Evolutionary conservation across 2,888 invertebrate species (phyloP), one percentile per base, ranked within the genome.

Genomic region (Trilocha varians): DNA sequence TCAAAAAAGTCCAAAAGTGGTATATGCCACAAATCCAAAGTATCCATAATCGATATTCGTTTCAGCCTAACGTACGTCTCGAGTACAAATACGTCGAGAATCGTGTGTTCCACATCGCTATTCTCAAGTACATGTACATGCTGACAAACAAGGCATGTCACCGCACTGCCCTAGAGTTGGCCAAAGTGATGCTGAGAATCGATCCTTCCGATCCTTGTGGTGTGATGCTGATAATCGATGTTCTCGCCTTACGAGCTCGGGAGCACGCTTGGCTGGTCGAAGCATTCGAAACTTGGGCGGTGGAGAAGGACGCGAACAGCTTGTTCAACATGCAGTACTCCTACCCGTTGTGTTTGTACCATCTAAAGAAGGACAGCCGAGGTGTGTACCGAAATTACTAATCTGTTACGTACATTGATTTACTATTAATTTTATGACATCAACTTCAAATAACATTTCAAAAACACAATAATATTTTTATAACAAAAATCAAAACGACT

Each of bases 151-250:
- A 91, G 52, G 94, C 95, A 0, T 95, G 94, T 65, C 92, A 94
- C 60, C 88, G 95, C 46, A 96, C 96, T 0, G 93, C 96, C 0
- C 70, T 97, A 36, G 96, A 97, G 70, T 87, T 95, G 49, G 92
- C 92, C 60, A 97, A 97, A 74, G 70, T 96, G 18, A 76, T 97
- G 2, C 72, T 96, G 25, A 90, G 91, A 3, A 66, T 95, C 41
- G 93, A 94, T 65, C 93, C 93, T 0, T 87, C 88, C 0, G 95
- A 95, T 67, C 95, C 95, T 0, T 57, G 95, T 38, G 93, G 91
- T 0, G 84, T 91, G 0, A 79, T 93, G 40, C 85, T 95, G 36
- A 80, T 92, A 49, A 87, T 97, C 2, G 97, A 97, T 67, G 91
- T 91, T 49, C 90, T 95, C 57, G 95, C 96, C 0, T 63, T 97